phyloP scores from a whole-genome alignment of 1,140 invertebrate genomes.

The Ylistrum balloti region DNA sequence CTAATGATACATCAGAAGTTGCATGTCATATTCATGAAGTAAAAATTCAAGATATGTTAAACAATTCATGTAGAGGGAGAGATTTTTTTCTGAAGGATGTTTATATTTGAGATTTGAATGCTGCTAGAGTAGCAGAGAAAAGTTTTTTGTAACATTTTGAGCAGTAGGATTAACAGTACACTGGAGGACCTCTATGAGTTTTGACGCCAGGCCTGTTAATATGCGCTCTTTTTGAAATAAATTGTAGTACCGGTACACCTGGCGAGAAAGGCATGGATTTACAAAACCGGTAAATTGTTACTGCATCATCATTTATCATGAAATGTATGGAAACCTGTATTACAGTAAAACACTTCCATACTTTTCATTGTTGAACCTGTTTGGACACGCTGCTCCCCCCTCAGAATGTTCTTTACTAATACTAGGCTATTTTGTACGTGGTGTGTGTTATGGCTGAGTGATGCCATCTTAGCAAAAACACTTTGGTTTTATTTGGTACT shows the following conservation, averaged over 20 bases:
- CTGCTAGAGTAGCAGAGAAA: neutral
- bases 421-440: neutral
- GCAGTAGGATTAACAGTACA: slow-evolving; percentile 20
- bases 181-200: slow-evolving; percentile 36
- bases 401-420: slow-evolving; percentile 26
- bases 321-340: slow-evolving; percentile 29
- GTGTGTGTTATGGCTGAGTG: slow-evolving; percentile 21
- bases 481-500: neutral
- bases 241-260: slow-evolving; percentile 38
- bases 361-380: slow-evolving; percentile 27
- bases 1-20: neutral
- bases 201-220: slow-evolving; percentile 9
- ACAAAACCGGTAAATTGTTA: slow-evolving; percentile 39
- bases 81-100: neutral
- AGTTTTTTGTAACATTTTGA: neutral
- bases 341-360: slow-evolving; percentile 25
- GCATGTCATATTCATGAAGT: neutral
- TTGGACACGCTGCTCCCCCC: slow-evolving; percentile 35
- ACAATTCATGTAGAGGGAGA: no score
- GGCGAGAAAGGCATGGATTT: slow-evolving; percentile 26
- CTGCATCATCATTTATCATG: slow-evolving; percentile 34
- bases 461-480: neutral
- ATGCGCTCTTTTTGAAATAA: neutral
- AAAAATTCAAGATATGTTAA: neutral
- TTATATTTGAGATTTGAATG: slow-evolving; percentile 5